A percentile compares a stretch with the other conserved stretches of the same genome.
Evolutionary conservation across 2,113 vertebrate genomes (phyloP).

Genomic region (Heterotis niloticus): DNA sequence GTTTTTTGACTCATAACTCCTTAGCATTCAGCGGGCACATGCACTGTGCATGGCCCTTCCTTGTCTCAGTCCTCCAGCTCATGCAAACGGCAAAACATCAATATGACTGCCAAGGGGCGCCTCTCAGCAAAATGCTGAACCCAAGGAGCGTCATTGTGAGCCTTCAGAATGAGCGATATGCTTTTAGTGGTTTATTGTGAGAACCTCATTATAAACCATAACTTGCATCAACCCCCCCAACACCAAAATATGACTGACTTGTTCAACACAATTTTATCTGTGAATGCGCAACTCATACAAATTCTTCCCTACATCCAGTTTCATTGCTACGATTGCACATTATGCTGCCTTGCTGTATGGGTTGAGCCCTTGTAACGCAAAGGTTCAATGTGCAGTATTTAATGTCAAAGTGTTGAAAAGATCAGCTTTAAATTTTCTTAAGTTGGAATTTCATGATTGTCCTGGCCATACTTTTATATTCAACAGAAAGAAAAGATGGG

Average conservation of each 20-base stretch:
- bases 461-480: too few relatives aligned
- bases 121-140: constrained; percentile 36
- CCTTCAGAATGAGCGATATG: constrained; percentile 31
- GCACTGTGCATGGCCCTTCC: neutral
- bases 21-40: constrained; percentile 25
- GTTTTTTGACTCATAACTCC: constrained; percentile 10
- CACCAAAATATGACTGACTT: constrained; percentile 1
- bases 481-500: neutral
- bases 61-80: constrained; percentile 12
- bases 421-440: too few relatives aligned
- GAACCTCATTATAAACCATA: constrained; percentile 36
- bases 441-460: too few relatives aligned
- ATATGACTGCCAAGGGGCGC: constrained; percentile 35
- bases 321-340: constrained; percentile 17
- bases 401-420: too few relatives aligned
- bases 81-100: constrained; percentile 31
- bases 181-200: constrained; percentile 36
- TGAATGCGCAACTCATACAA: constrained; percentile 6
- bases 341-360: neutral
- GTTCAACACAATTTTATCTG: constrained; percentile 24
- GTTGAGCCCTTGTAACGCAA: neutral
- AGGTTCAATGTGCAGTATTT: too few relatives aligned
- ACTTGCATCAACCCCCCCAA: neutral
- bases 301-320: constrained; percentile 14
- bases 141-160: constrained; percentile 21